Conservation (phyloP, 30 jellyfish, hydroid and myxozoan species). For the Aurelia aurita region DNA sequence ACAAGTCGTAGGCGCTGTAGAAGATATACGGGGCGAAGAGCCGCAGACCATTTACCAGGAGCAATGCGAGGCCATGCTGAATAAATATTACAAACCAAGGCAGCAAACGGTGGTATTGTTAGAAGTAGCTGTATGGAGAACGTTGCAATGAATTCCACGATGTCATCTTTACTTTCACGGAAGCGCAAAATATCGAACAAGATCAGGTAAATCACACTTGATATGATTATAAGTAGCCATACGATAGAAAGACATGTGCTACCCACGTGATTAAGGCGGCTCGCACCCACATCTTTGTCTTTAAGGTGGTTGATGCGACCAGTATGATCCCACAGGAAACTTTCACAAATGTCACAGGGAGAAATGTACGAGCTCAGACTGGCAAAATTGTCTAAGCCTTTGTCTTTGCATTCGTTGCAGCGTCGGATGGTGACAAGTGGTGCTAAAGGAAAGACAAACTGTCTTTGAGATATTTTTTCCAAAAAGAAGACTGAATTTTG, state of each 20-base stretch:
- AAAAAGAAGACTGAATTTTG: too few species aligned
- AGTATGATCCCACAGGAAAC: slow-evolving; percentile 97
- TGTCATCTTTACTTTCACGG: slow-evolving; percentile 76
- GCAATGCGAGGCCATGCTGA: slow-evolving; percentile 89
- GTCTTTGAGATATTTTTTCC: too few species aligned
- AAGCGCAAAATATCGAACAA: slow-evolving; percentile 68
- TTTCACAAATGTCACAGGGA: slow-evolving; percentile 97
- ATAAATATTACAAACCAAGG: slow-evolving; percentile 72
- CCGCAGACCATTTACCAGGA: slow-evolving; percentile 98
- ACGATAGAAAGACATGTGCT: slow-evolving; percentile 75
- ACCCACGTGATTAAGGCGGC: slow-evolving; percentile 88
- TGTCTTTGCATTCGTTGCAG: slow-evolving; percentile 88
- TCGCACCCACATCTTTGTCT: slow-evolving; percentile 94
- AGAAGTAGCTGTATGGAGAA: slow-evolving; percentile 81
- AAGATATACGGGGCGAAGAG: slow-evolving; percentile 87
- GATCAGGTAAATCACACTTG: slow-evolving; percentile 56
- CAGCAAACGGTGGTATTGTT: slow-evolving; percentile 82
- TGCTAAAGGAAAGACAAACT: slow-evolving; percentile 34
- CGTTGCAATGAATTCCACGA: slow-evolving; percentile 89
- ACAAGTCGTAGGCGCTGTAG: slow-evolving; percentile 98
- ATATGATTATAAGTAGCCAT: slow-evolving; percentile 83
- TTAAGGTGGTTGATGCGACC: slow-evolving; percentile 79
- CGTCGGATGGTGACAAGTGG: slow-evolving; percentile 98
- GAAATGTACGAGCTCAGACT: slow-evolving; percentile 84
- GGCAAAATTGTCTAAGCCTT: slow-evolving; percentile 90